Conservation (phyloP, 2,797 vertebrate genomes). For the Helicolenus hilgendorfi region DNA sequence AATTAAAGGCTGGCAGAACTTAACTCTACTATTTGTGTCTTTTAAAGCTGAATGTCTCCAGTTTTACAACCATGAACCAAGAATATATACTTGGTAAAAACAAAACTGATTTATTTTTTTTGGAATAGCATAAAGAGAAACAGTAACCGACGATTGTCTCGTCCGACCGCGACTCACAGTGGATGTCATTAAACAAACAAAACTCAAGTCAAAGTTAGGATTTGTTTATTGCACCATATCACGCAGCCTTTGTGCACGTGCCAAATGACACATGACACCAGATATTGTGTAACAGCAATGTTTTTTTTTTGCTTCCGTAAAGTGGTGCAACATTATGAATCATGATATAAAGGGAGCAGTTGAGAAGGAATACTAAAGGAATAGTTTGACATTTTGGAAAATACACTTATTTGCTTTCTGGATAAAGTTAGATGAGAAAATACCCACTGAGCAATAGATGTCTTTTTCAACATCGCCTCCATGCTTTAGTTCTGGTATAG, state of each 20-base stretch:
- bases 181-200: background rate
- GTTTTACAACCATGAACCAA: background rate
- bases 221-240: background rate
- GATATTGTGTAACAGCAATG: background rate
- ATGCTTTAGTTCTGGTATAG: too few species aligned
- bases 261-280: background rate
- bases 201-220: background rate
- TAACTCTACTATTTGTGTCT: background rate
- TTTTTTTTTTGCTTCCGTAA: background rate
- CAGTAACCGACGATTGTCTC: background rate
- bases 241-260: background rate
- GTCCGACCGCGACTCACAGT: background rate
- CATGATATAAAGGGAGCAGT: background rate
- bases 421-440: background rate
- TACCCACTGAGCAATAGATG: too few species aligned
- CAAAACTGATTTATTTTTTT: background rate
- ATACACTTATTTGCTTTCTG: background rate
- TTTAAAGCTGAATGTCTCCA: background rate
- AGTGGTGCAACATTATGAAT: conserved; percentile 24
- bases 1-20: background rate
- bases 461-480: too few species aligned
- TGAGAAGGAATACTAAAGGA: background rate
- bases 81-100: background rate
- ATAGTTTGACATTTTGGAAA: background rate
- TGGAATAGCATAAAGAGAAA: background rate